These are phyloP conservation scores for Naja naja DNA, from an alignment of 2,113 vertebrate species.

Conservation along the genomic window DNA sequence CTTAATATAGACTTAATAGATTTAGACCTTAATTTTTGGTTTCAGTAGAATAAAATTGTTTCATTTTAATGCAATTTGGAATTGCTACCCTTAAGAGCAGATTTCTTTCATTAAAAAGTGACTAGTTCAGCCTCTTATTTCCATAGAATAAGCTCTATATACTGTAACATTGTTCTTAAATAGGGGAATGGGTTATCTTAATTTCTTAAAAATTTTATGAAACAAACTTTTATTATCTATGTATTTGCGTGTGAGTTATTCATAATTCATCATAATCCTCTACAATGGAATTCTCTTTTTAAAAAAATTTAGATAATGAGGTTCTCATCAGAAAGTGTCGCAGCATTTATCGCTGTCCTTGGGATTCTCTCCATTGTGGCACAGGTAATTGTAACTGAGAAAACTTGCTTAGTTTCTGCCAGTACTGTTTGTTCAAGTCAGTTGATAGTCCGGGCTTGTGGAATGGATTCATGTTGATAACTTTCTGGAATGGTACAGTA, in stretches of 20 bases:
- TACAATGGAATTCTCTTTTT: slow-evolving; percentile 16
- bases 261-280: not conserved
- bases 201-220: not conserved
- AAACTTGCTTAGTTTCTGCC: not conserved
- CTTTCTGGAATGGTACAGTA: not conserved
- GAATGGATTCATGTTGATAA: not conserved
- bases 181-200: not conserved
- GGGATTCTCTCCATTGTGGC: slow-evolving; percentile 87
- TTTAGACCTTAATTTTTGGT: not conserved
- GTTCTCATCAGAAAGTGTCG: slow-evolving; percentile 85
- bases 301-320: slow-evolving; percentile 79
- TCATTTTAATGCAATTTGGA: not conserved
- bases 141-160: not conserved
- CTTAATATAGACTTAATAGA: too few relatives aligned
- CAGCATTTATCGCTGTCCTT: slow-evolving; percentile 86
- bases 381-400: slow-evolving; percentile 69
- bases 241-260: not conserved
- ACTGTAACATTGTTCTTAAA: not conserved
- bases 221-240: not conserved
- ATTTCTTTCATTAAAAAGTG: not conserved
- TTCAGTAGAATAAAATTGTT: not conserved
- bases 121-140: not conserved
- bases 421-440: not conserved
- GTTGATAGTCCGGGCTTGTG: not conserved
- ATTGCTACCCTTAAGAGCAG: not conserved